These are phyloP conservation scores for Fragum sueziense DNA, from an alignment of 2,888 invertebrate species.

Conservation along the genomic window DNA sequence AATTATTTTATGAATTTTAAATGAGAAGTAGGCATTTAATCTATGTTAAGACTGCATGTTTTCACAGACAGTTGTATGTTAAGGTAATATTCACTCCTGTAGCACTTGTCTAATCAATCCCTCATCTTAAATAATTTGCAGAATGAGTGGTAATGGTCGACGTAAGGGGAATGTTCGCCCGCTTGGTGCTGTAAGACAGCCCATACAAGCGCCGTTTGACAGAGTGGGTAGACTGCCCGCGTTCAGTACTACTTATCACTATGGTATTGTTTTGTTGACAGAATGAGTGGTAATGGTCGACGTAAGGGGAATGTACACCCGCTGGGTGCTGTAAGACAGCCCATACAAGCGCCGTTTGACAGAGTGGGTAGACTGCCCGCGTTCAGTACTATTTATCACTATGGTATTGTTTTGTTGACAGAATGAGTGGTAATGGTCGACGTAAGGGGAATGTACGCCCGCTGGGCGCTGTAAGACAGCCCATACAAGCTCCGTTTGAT, in stretches of 20 bases:
- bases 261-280: not conserved
- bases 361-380: constrained; percentile 41
- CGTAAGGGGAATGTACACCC: constrained; percentile 43
- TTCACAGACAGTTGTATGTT: too few species aligned
- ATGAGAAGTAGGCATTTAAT: too few species aligned
- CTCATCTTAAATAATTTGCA: too few species aligned
- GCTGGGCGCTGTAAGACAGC: constrained; percentile 53
- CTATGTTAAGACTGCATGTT: too few species aligned
- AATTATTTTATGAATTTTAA: too few species aligned
- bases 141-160: constrained; percentile 53
- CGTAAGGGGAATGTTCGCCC: constrained; percentile 43
- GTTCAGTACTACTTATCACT: too few species aligned
- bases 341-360: constrained; percentile 47
- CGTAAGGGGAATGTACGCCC: constrained; percentile 44
- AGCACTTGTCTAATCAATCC: too few species aligned
- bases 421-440: constrained; percentile 53
- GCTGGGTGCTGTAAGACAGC: constrained; percentile 55
- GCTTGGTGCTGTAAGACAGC: constrained; percentile 55
- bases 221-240: constrained; percentile 41
- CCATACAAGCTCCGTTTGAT: constrained; percentile 47
- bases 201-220: constrained; percentile 47
- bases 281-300: constrained; percentile 53
- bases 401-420: too few species aligned
- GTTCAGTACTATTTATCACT: constrained; percentile 13
- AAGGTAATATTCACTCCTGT: too few species aligned